Base-by-base conservation (phyloP, 2,113 vertebrate genomes). In the Lycaon pictus region DNA sequence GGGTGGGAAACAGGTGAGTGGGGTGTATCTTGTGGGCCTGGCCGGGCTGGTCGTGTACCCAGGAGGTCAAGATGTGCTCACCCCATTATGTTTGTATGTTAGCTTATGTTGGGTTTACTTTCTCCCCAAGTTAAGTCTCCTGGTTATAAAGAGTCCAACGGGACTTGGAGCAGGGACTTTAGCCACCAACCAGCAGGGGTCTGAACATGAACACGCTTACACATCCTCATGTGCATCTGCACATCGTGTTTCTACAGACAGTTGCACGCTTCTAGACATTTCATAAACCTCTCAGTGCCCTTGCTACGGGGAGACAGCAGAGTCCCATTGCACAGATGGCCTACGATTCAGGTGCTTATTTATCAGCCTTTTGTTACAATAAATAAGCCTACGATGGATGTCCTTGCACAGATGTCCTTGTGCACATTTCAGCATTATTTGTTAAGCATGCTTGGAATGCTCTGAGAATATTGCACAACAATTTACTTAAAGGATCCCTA, bases 21-120 rank as follows among this genome's bases (percentile, higher is more conserved):
- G 8, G 37, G 37, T 15, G 63, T 37, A 11, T 13, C 0, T 3
- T 5, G 8, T 2, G 19, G 5, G 22, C 35, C 35, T 16, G 12
- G 48, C 48, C 4, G 67, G 17, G 25, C 56, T 22, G 17, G 5
- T 15, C 48, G 4, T 17, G 27, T n/a, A 10, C 22, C 80, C 69
- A 17, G 25, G 51, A 17, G 1, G 11, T 3, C 7, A 32, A 74
- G 55, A 32, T 43, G 43, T 20, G 10, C 35, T 58, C 60, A 3
- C 20, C 51, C 1, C 11, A 2, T 81, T 53, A 11, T 37, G 2
- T 11, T 16, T 35, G 7, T 15, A 13, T 51, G 11, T 27, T 12
- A 35, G 17, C 22, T 20, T 25, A 27, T 2, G 22, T 12, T 51
- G 58, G 3, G 29, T 16, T 80, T 25, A 51, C 63, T 53, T 51